These are phyloP conservation scores for Cyclura pinguis DNA, from an alignment of 2,797 vertebrate species.

Conservation along the genomic window DNA sequence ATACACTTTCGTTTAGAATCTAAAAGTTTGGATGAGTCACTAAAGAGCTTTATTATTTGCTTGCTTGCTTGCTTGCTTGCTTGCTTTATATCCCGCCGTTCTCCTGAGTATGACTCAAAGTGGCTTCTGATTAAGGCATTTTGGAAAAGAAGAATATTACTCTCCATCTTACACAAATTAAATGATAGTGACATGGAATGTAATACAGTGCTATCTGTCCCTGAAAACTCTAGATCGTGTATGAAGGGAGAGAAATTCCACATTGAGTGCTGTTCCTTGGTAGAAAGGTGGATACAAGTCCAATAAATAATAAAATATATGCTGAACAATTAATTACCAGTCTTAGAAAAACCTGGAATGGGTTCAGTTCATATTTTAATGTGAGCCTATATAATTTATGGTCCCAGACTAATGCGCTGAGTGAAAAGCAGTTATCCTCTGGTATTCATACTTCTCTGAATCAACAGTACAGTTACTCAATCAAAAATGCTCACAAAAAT, in stretches of 20 bases:
- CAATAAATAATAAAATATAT: not conserved
- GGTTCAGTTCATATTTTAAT: not conserved
- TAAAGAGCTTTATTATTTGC: not conserved
- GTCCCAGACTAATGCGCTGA: not conserved
- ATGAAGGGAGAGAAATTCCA: not conserved
- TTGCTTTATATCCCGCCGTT: too few relatives aligned
- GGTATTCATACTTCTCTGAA: not conserved
- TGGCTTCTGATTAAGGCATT: not conserved
- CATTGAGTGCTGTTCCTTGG: not conserved
- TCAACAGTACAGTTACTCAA: not conserved
- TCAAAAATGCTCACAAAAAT: too few relatives aligned
- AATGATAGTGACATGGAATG: not conserved
- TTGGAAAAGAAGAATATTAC: not conserved
- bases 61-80: too few relatives aligned
- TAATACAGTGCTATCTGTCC: not conserved
- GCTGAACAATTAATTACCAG: not conserved
- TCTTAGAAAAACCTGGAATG: not conserved
- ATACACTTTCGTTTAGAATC: not conserved
- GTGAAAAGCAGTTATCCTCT: not conserved
- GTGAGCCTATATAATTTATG: not conserved
- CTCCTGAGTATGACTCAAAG: too few relatives aligned
- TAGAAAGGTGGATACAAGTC: not conserved
- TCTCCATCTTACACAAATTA: not conserved
- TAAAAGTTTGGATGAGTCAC: not conserved
- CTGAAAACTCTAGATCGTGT: not conserved